Base-by-base conservation (phyloP, 2,797 vertebrate genomes). In the Botia almorhae region DNA sequence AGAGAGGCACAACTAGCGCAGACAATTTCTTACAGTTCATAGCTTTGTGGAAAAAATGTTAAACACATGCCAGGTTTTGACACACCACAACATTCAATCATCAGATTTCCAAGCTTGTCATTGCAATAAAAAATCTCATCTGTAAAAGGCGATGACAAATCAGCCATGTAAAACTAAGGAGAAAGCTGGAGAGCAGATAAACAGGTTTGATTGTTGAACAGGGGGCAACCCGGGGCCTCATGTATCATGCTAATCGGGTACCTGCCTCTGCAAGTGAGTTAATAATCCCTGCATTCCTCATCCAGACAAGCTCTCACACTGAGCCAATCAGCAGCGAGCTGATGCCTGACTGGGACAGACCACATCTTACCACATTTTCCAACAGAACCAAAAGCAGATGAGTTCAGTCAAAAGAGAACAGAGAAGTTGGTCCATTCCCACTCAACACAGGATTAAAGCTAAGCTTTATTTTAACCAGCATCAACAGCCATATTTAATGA, bases 161-260 rank as follows among this genome's bases (percentile, higher is more conserved):
- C 83, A 86, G 74, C 74, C 61, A n/a, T 36, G 29, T 64, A 14
- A 70, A 19, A 50, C 5, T 8, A 8, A 43, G 68, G 14, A n/a
- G 13, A 64, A 84, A n/a, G 56, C 69, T 60, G 26, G 26, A 46
- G 74, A 61, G 80, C 78, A 33, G 79, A 80, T 21, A 14, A 85
- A 88, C 89, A 83, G 86, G 86, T 89, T 87, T 87, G 53, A 39
- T 73, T 69, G 39, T 61, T 75, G 21, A 61, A 81, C 48, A 26
- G 6, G 56, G 56, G 71, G 12, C 13, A 56, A 60, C 19, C 33
- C 39, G 33, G 53, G 65, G 76, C 67, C 76, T 60, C 53, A 48
- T 65, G 76, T 61, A 70, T 70, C 29, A 64, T 76, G 12, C 58
- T 48, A 14, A 61, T 29, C 4, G 11, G 19, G 74, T 77, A 56